Evolutionary conservation across 2,113 vertebrate genomes (phyloP), one percentile per base, ranked within the genome.

Genomic region (Rhizomys pruinosus): DNA sequence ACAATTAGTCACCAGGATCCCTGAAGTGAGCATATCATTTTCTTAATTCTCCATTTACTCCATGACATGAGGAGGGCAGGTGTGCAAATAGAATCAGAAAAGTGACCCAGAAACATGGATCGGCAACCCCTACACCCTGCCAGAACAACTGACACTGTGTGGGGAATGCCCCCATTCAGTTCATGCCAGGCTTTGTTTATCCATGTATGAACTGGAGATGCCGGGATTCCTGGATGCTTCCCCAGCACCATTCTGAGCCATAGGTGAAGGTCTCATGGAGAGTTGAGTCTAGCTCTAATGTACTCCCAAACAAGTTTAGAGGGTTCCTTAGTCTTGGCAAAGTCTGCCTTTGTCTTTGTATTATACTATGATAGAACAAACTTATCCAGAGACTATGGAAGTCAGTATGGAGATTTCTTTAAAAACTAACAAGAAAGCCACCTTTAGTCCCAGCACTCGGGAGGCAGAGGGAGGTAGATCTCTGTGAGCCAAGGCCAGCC

Each of bases 301-400:
- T 72, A 55, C n/a, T 76, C 57, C 73, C 27, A 79, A 87, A 72
- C 20, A 64, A 89, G 10, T 66, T 44, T 76, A 6, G 4, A 32
- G 22, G 10, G 19, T 32, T 94, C 80, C 66, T 84, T 17, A 7
- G 72, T 52, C 66, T 92, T 59, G 42, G 79, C 22, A 80, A 91
- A 79, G 87, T 10, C 8, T n/a, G 16, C 63, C 16, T 1, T 44
- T 52, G 29, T 23, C 55, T 93, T 93, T 87, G 22, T 7, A 61
- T 59, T 61, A 17, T 39, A 12, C 17, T 59, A 55, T 37, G 25
- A 12, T 2, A 2, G 5, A 17, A 59, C n/a, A 37, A 34, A n/a
- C 77, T 78, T 57, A 34, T 59, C 5, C 55, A 37, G n/a, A 20
- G 4, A 12, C 34, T 37, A 59, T 37, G 34, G 55, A 59, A 59